phyloP scores from a whole-genome alignment of 2,113 vertebrate genomes.

The Oceanodroma tethys region DNA sequence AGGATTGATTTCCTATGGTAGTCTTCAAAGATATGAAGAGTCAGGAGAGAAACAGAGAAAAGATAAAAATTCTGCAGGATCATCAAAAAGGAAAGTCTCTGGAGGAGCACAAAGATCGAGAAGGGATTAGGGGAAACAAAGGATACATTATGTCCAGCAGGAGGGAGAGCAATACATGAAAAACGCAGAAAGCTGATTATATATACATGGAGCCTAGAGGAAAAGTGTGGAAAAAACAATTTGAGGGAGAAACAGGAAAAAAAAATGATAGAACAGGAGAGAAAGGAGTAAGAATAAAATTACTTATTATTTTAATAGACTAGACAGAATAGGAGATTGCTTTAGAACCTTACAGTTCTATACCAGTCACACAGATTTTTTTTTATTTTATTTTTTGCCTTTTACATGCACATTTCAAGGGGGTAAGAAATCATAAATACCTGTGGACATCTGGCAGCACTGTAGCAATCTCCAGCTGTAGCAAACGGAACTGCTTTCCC shows the following conservation, averaged over 20 bases:
- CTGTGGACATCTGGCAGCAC: slow-evolving; percentile 89
- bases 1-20: background rate
- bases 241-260: background rate
- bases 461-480: slow-evolving; percentile 90
- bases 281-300: background rate
- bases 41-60: background rate
- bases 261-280: background rate
- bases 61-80: background rate
- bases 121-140: background rate
- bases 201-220: background rate
- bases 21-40: background rate
- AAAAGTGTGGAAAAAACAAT: background rate
- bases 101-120: background rate
- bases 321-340: background rate
- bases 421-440: slow-evolving; percentile 55
- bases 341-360: background rate
- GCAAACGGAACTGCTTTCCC: slow-evolving; percentile 86
- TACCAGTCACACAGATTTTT: background rate
- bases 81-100: background rate
- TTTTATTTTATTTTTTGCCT: accelerated
- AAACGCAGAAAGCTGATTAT: background rate
- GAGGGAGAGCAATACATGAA: background rate
- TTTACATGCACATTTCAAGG: background rate
- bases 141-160: background rate
- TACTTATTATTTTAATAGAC: background rate